Conservation (phyloP, 2,797 vertebrate genomes). For the Danio jaintianensis region DNA sequence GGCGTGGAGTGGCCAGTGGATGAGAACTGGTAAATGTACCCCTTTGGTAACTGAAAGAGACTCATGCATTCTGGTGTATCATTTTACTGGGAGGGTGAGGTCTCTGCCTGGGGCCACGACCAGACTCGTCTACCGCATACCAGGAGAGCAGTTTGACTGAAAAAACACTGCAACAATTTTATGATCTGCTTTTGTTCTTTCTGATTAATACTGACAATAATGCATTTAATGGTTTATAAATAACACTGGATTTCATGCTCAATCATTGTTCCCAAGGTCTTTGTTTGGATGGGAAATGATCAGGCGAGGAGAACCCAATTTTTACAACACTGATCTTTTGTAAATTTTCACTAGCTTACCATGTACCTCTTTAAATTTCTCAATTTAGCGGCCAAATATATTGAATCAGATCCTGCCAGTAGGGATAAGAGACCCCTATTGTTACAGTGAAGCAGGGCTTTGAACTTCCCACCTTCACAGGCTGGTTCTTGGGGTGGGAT, state of each 20-base stretch:
- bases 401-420: slow-evolving; percentile 81
- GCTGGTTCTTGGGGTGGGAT: slow-evolving; percentile 73
- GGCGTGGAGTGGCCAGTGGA: background rate
- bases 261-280: slow-evolving; percentile 76
- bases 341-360: background rate
- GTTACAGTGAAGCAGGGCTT: slow-evolving; percentile 61
- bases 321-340: background rate
- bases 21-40: background rate
- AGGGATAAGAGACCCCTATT: slow-evolving; percentile 73
- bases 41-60: background rate
- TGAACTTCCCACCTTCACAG: slow-evolving; percentile 69
- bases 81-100: background rate
- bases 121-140: background rate
- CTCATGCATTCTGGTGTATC: background rate
- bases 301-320: slow-evolving; percentile 71
- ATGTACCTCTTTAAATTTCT: background rate
- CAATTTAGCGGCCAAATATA: slow-evolving; percentile 79
- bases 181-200: background rate
- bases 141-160: too few species aligned
- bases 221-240: background rate
- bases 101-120: background rate
- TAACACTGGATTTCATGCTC: background rate
- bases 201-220: too few species aligned
- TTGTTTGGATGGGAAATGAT: slow-evolving; percentile 89
- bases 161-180: too few species aligned